These are phyloP conservation scores for Apeira syringaria DNA, from an alignment of 2,888 invertebrate species.

Conservation along the genomic window DNA sequence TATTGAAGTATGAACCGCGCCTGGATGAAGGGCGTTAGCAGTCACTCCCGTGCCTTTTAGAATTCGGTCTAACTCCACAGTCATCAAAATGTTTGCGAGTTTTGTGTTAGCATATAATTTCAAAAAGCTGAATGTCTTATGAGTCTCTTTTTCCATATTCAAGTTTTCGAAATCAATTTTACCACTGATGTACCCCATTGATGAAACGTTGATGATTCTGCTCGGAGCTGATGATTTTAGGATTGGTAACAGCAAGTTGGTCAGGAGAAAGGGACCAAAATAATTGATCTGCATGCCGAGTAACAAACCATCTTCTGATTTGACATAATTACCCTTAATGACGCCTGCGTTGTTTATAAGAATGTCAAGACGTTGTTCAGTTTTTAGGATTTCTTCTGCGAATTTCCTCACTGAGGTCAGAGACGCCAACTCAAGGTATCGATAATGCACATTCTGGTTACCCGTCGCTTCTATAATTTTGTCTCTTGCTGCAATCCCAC, in stretches of 20 bases:
- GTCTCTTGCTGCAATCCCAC: conserved; percentile 81
- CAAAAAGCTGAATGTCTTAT: conserved; percentile 21
- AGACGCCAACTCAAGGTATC: conserved; percentile 75
- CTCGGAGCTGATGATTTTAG: conserved; percentile 63
- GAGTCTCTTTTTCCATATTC: conserved; percentile 46
- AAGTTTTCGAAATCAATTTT: conserved; percentile 51
- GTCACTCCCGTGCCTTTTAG: conserved; percentile 88
- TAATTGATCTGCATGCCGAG: conserved; percentile 82
- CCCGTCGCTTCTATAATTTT: conserved; percentile 46
- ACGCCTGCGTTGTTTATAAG: conserved; percentile 86
- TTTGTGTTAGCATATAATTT: conserved; percentile 82
- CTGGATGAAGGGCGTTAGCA: conserved; percentile 92
- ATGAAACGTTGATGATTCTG: conserved; percentile 67
- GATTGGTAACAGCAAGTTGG: conserved; percentile 81
- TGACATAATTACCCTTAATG: conserved; percentile 52
- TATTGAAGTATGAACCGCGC: conserved; percentile 81
- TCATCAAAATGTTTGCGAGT: conserved; percentile 86
- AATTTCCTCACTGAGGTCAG: conserved; percentile 83
- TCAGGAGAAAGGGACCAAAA: conserved; percentile 87
- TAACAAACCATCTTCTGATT: conserved; percentile 85
- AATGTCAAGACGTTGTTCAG: conserved; percentile 80
- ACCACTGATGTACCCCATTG: conserved; percentile 47
- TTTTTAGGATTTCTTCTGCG: conserved; percentile 80
- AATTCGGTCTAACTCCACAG: conserved; percentile 86
- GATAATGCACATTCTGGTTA: conserved; percentile 59